A percentile compares a stretch with the other conserved stretches of the same genome.
Conservation (phyloP, 1,140 invertebrate genomes). For the Cardiocondyla obscurior region DNA sequence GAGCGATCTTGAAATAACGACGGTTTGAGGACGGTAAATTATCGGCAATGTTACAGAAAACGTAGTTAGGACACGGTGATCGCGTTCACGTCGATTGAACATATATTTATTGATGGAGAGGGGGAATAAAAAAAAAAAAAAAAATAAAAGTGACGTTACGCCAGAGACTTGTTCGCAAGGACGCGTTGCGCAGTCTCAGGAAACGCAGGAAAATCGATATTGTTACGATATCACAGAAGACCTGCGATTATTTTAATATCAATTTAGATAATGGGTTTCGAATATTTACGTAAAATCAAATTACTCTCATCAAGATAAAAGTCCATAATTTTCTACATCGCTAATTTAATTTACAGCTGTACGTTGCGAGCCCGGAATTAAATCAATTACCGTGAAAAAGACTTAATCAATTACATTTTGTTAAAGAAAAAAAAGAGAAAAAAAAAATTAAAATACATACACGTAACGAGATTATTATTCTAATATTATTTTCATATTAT, state of each 20-base stretch:
- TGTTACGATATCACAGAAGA: background rate
- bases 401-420: background rate
- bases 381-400: background rate
- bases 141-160: background rate
- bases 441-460: background rate
- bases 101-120: background rate
- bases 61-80: background rate
- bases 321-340: background rate
- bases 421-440: background rate
- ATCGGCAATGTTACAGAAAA: constrained; percentile 5
- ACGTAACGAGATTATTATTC: too few species aligned
- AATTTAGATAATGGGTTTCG: constrained; percentile 20
- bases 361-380: background rate
- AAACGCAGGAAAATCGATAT: constrained; percentile 17
- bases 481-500: background rate
- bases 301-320: constrained; percentile 18
- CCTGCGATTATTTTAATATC: constrained; percentile 33
- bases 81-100: constrained; percentile 2
- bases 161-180: background rate
- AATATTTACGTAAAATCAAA: background rate
- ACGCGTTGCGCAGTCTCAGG: constrained; percentile 15
- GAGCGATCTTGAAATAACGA: background rate
- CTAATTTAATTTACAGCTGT: background rate
- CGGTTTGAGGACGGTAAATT: constrained; percentile 10
- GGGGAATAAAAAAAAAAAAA: background rate